These are phyloP conservation scores for Podarcis raffonei DNA, from an alignment of 2,113 vertebrate genomes.

Conservation along the genomic window DNA sequence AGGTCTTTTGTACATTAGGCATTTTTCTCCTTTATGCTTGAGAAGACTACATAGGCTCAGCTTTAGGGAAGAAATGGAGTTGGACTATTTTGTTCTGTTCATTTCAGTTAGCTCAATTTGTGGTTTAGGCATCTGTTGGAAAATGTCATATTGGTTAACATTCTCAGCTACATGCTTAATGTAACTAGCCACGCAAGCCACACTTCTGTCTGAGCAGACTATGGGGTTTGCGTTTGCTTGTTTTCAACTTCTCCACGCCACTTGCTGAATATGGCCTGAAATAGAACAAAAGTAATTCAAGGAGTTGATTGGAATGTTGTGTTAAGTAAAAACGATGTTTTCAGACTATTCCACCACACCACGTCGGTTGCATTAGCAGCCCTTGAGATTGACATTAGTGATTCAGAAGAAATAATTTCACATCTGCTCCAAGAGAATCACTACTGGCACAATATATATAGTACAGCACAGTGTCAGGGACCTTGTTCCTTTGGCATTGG, in stretches of 20 bases:
- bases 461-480: background rate
- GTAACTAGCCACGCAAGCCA: background rate
- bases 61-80: conserved; percentile 34
- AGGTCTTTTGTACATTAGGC: conserved; percentile 45
- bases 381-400: background rate
- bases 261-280: conserved; percentile 23
- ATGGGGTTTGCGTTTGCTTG: background rate
- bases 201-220: conserved; percentile 24
- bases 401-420: conserved; percentile 27
- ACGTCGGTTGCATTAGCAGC: conserved; percentile 41
- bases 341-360: conserved; percentile 25
- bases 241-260: background rate
- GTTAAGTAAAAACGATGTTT: conserved; percentile 38
- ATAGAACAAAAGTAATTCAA: conserved; percentile 27
- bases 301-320: background rate
- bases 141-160: conserved; percentile 51
- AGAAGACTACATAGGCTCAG: conserved; percentile 56
- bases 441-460: background rate
- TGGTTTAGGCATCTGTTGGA: conserved; percentile 46
- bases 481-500: conserved; percentile 32
- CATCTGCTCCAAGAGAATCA: background rate
- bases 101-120: conserved; percentile 57
- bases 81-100: conserved; percentile 36
- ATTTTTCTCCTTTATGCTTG: conserved; percentile 60
- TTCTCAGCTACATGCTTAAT: conserved; percentile 19